Evolutionary conservation across 2,888 invertebrate genomes (phyloP).

Genomic region (Eumerus sabulonum): DNA sequence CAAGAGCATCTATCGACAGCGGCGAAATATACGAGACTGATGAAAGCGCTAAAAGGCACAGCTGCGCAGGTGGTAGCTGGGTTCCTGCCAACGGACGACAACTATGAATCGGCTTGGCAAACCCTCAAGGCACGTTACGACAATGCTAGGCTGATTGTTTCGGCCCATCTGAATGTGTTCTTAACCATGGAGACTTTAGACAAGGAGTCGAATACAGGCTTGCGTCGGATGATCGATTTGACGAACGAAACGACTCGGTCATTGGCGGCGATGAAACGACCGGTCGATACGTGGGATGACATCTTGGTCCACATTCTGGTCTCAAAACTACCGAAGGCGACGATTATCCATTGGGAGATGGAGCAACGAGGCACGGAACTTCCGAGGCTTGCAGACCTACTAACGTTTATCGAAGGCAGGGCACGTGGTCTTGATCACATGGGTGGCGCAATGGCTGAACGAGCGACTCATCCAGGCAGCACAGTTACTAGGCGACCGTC

Average conservation of each 20-base stretch:
- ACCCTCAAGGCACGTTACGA: constrained; percentile 23
- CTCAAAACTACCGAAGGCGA: constrained; percentile 23
- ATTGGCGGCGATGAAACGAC: constrained; percentile 22
- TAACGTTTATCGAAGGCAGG: constrained; percentile 35
- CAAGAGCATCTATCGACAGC: too few species aligned
- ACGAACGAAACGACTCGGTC: constrained; percentile 22
- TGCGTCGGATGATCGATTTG: constrained; percentile 15
- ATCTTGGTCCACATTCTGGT: constrained; percentile 8
- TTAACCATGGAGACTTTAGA: constrained; percentile 23
- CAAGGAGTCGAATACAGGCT: constrained; percentile 34
- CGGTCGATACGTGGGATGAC: constrained; percentile 27
- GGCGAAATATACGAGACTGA: too few species aligned
- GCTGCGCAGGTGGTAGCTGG: constrained; percentile 14
- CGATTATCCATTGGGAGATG: constrained; percentile 42
- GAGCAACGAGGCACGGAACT: constrained; percentile 22
- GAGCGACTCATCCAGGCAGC: neutral
- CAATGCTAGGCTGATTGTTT: constrained; percentile 27
- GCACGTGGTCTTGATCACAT: constrained; percentile 30
- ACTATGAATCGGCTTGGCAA: constrained; percentile 34
- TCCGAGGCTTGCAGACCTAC: constrained; percentile 3
- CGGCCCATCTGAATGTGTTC: constrained; percentile 24
- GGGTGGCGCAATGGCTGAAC: constrained; percentile 8
- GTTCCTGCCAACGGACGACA: constrained; percentile 26
- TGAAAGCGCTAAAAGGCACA: constrained; percentile 29
- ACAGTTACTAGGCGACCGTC: neutral